phyloP scores from a whole-genome alignment of 2,797 vertebrate genomes.

The Erpetoichthys calabaricus region DNA sequence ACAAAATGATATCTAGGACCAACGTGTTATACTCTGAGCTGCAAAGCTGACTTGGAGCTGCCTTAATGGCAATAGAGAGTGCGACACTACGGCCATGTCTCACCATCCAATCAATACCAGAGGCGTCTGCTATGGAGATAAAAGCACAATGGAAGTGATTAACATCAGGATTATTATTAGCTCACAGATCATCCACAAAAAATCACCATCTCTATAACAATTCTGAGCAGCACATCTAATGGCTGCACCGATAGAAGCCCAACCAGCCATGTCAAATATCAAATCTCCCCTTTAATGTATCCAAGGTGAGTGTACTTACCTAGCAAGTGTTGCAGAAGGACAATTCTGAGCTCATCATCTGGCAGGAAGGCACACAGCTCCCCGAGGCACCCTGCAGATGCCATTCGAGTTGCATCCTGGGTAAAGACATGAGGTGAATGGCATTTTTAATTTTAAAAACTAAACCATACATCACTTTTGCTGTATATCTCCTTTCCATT shows the following conservation, averaged over 20 bases:
- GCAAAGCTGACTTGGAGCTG: slow-evolving; percentile 67
- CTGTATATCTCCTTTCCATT: too few species aligned
- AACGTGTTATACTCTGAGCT: slow-evolving; percentile 54
- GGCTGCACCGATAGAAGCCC: too few species aligned
- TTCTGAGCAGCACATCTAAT: too few species aligned
- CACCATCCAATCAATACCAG: slow-evolving; percentile 97
- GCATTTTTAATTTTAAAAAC: too few species aligned
- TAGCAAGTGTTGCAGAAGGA: slow-evolving; percentile 76
- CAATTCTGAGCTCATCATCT: slow-evolving; percentile 71
- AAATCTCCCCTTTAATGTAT: too few species aligned
- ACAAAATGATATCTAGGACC: slow-evolving; percentile 68
- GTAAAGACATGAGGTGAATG: slow-evolving; percentile 3
- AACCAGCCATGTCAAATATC: too few species aligned
- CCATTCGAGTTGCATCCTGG: slow-evolving; percentile 89
- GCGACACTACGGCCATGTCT: slow-evolving; percentile 87
- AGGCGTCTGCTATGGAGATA: slow-evolving; percentile 61
- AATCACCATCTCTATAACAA: too few species aligned
- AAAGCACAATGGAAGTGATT: slow-evolving; percentile 9
- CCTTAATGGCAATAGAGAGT: slow-evolving; percentile 71
- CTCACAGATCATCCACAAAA: too few species aligned
- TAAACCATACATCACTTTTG: too few species aligned
- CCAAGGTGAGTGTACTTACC: slow-evolving; percentile 41
- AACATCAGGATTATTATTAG: neutral
- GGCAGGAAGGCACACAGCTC: slow-evolving; percentile 83
- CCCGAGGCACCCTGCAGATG: slow-evolving; percentile 84